These are phyloP conservation scores for Papilio polyxenes DNA, from an alignment of 1,140 invertebrate genomes.

Conservation along the genomic window DNA sequence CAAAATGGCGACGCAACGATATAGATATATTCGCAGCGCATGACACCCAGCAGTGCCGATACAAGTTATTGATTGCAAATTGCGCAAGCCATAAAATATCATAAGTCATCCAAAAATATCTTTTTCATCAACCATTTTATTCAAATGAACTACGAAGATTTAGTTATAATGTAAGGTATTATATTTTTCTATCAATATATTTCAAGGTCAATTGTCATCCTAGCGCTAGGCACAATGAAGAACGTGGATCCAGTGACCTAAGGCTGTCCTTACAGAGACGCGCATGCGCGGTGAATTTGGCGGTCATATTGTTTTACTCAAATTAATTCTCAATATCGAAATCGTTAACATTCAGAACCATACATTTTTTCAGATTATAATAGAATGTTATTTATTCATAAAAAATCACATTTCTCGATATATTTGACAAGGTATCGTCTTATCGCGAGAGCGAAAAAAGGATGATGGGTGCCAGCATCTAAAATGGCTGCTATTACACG, in stretches of 20 bases:
- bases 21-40: background rate
- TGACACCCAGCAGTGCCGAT: background rate
- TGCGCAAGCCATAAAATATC: slow-evolving; percentile 2
- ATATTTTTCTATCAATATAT: background rate
- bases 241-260: background rate
- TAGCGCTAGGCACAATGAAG: background rate
- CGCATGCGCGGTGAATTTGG: slow-evolving; percentile 3
- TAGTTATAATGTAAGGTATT: background rate
- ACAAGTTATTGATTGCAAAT: background rate
- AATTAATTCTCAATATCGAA: background rate
- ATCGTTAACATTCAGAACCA: background rate
- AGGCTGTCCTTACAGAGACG: background rate
- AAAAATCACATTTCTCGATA: background rate
- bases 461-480: background rate
- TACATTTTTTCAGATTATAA: background rate
- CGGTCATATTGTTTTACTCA: background rate
- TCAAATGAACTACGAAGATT: background rate
- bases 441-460: background rate
- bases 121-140: background rate
- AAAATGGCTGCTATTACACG: background rate
- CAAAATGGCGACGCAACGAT: slow-evolving; percentile 2
- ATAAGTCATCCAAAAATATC: background rate
- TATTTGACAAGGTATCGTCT: background rate
- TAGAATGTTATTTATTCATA: background rate
- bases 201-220: background rate